Conservation (phyloP, 1,140 invertebrate genomes). For the Drosophila lowei region DNA sequence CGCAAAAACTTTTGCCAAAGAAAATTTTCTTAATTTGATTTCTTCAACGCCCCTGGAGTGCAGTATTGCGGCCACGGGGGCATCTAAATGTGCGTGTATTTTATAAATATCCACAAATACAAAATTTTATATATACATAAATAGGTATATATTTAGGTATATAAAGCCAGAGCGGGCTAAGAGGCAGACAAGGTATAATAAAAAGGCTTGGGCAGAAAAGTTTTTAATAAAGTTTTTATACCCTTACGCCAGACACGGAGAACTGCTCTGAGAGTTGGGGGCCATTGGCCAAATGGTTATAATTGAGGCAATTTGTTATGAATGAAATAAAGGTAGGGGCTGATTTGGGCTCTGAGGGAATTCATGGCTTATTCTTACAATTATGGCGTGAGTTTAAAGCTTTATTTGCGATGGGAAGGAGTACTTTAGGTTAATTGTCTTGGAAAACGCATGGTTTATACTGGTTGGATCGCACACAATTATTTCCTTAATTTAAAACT, state of each 20-base stretch:
- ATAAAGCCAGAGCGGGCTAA: constrained; percentile 20
- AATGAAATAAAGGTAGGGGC: constrained; percentile 50
- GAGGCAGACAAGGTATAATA: constrained; percentile 45
- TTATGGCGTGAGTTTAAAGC: too few species aligned
- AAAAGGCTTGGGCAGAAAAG: constrained; percentile 75
- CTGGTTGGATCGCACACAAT: too few species aligned
- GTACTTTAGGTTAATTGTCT: too few species aligned
- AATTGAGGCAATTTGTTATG: constrained; percentile 78
- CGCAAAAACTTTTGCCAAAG: constrained; percentile 67
- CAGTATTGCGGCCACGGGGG: constrained; percentile 32
- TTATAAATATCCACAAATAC: constrained; percentile 50
- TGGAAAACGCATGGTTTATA: too few species aligned
- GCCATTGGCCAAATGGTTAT: constrained; percentile 61
- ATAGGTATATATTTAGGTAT: constrained; percentile 25
- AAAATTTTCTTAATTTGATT: constrained; percentile 80
- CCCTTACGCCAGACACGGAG: constrained; percentile 18
- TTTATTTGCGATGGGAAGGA: too few species aligned
- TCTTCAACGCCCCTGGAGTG: constrained; percentile 77
- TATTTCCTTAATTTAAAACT: too few species aligned
- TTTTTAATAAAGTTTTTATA: constrained; percentile 82
- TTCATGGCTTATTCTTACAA: background rate
- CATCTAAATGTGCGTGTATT: constrained; percentile 74
- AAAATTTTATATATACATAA: constrained; percentile 35
- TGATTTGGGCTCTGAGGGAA: background rate
- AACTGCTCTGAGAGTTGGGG: constrained; percentile 3